phyloP scores from a whole-genome alignment of 2,113 vertebrate genomes.

The Rhegmatorhina hoffmannsi region DNA sequence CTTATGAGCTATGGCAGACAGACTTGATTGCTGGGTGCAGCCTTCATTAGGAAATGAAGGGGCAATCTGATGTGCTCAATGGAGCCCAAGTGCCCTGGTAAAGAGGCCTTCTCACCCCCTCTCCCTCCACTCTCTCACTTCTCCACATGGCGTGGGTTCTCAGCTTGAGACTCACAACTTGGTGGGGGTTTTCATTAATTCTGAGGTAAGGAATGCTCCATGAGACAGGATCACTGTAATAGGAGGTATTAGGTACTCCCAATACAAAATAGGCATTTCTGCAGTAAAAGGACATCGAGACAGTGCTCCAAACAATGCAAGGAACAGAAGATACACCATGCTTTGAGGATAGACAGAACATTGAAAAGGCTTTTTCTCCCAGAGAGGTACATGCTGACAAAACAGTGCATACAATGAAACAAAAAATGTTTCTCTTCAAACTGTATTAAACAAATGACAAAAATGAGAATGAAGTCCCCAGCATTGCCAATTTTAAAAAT shows the following conservation, averaged over 20 bases:
- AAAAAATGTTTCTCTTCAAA: slow-evolving; percentile 66
- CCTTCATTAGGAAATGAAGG: slow-evolving; percentile 33
- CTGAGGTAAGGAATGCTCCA: background rate
- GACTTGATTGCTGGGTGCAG: background rate
- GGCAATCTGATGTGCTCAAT: background rate
- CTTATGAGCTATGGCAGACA: background rate
- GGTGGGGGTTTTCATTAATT: background rate
- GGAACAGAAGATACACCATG: slow-evolving; percentile 81
- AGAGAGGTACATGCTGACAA: slow-evolving; percentile 83
- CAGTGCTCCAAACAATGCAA: slow-evolving; percentile 74
- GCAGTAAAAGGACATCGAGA: slow-evolving; percentile 74
- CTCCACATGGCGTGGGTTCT: background rate
- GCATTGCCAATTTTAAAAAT: slow-evolving; percentile 68
- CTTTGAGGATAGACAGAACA: slow-evolving; percentile 77
- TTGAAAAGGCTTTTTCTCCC: slow-evolving; percentile 65
- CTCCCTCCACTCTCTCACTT: background rate
- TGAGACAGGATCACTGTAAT: slow-evolving; percentile 77
- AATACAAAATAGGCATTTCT: slow-evolving; percentile 70
- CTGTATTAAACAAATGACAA: slow-evolving; percentile 84
- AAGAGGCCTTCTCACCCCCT: background rate
- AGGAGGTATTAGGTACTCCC: slow-evolving; percentile 59
- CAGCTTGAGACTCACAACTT: background rate
- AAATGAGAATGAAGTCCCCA: slow-evolving; percentile 83
- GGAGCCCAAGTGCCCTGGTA: background rate
- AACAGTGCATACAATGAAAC: slow-evolving; percentile 78